Conservation (phyloP, 2,888 invertebrate species). For the Tipula unca region DNA sequence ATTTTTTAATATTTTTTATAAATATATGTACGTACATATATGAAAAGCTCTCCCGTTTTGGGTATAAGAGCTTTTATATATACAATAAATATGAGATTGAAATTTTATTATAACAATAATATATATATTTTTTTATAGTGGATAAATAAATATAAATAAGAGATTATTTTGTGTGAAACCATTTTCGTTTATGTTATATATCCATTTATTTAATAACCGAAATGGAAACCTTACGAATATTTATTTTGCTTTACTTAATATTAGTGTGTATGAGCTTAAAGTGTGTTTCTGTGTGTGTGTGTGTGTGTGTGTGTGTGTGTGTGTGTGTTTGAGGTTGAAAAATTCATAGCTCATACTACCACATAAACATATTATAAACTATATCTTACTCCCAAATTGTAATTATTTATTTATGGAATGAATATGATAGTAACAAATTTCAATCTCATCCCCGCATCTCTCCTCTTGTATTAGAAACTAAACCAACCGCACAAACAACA, state of each 20-base stretch:
- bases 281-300: background rate
- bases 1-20: background rate
- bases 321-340: background rate
- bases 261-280: background rate
- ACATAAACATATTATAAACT: background rate
- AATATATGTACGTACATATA: background rate
- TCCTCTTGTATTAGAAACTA: background rate
- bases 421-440: conserved; percentile 14
- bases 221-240: background rate
- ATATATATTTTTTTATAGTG: background rate
- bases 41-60: background rate
- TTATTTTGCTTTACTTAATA: background rate
- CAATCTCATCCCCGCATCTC: background rate
- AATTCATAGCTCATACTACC: background rate
- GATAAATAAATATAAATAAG: background rate
- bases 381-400: background rate
- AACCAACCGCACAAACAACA: background rate
- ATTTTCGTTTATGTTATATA: background rate
- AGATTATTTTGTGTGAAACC: background rate
- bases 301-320: background rate
- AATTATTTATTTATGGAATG: background rate
- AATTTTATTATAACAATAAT: background rate
- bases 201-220: background rate
- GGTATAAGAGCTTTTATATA: background rate
- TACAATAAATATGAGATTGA: background rate